Percentiles rank a stretch among this genome's conserved stretches.
Evolutionary conservation across 2,888 invertebrate genomes (phyloP).

Genomic region (Nebria salina): DNA sequence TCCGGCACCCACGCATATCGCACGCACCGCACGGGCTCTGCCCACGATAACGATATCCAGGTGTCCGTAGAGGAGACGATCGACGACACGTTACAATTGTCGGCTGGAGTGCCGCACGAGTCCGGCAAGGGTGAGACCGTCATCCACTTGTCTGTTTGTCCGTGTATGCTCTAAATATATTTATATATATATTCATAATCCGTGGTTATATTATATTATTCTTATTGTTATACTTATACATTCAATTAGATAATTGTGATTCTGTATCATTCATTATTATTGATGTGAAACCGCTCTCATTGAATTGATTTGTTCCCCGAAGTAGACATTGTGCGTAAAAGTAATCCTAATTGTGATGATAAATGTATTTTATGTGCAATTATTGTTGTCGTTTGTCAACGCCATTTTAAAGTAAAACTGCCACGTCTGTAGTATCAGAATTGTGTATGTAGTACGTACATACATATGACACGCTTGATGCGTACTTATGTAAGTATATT

Average conservation of each 20-base stretch:
- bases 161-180: not conserved
- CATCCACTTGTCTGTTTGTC: slow-evolving; percentile 47
- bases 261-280: not conserved
- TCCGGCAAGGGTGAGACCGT: slow-evolving; percentile 49
- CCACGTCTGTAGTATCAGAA: not conserved
- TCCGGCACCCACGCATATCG: slow-evolving; percentile 61
- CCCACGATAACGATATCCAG: slow-evolving; percentile 58
- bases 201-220: not conserved
- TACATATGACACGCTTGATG: not conserved
- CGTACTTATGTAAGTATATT: not conserved
- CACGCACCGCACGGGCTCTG: slow-evolving; percentile 60
- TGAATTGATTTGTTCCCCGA: not conserved
- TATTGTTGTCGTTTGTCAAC: not conserved
- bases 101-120: slow-evolving; percentile 58
- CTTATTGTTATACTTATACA: not conserved
- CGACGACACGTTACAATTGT: slow-evolving; percentile 60
- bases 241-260: not conserved
- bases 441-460: not conserved
- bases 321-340: not conserved
- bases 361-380: not conserved
- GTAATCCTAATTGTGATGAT: not conserved
- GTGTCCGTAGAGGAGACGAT: slow-evolving; percentile 63
- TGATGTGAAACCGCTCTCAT: not conserved
- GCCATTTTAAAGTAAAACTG: not conserved
- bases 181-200: not conserved